phyloP scores from a whole-genome alignment of 2,888 invertebrate species.

The Didymodactylos carnosus region DNA sequence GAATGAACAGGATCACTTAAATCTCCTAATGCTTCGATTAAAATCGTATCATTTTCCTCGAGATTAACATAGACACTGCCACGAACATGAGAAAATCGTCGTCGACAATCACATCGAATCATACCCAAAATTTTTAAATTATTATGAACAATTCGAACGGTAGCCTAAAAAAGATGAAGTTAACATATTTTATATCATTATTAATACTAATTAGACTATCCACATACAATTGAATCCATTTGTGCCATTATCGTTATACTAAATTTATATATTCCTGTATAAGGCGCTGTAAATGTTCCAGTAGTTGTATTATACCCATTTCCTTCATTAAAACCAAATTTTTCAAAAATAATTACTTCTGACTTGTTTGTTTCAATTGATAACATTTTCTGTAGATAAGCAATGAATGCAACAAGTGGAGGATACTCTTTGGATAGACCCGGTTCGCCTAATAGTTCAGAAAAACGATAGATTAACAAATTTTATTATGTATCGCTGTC shows the following conservation, averaged over 20 bases:
- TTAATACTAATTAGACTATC: neutral
- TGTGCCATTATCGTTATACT: neutral
- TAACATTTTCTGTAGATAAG: neutral
- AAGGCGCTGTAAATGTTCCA: neutral
- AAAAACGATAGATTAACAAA: neutral
- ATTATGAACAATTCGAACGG: neutral
- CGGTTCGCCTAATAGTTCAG: neutral
- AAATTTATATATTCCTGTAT: neutral
- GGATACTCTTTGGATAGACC: neutral
- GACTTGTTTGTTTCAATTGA: neutral
- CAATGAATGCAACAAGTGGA: neutral
- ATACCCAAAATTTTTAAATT: neutral
- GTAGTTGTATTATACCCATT: neutral
- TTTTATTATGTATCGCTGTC: too few species aligned
- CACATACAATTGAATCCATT: neutral
- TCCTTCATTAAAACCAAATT: neutral
- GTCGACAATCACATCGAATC: constrained; percentile 1
- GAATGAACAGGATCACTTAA: neutral
- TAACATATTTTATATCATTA: neutral
- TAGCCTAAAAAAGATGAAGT: neutral
- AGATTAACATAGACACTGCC: neutral
- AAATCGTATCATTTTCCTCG: neutral
- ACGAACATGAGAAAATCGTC: neutral
- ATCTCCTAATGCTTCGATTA: neutral
- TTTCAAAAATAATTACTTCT: neutral